Evolutionary conservation across 2,113 vertebrate species (phyloP).

Genomic region (Oenanthe oenanthe): DNA sequence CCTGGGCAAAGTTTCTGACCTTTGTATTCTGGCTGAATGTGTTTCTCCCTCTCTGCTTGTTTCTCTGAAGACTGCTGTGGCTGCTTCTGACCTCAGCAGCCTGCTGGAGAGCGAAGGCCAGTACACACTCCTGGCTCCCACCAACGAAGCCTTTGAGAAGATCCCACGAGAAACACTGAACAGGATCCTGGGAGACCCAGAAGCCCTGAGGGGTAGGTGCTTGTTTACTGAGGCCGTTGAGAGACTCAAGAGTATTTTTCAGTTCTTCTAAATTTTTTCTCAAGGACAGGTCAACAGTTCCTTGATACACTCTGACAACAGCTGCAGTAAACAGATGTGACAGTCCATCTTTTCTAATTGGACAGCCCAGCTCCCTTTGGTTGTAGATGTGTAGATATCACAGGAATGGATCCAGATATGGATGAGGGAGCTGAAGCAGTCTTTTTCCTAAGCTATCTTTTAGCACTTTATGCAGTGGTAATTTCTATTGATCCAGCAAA

Average conservation of each 20-base stretch:
- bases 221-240: neutral
- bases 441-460: neutral
- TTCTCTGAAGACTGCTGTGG: conserved; percentile 84
- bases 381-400: neutral
- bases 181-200: conserved; percentile 93
- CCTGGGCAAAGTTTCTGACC: neutral
- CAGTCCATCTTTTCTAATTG: neutral
- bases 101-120: conserved; percentile 86
- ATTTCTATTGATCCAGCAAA: neutral
- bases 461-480: neutral
- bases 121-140: conserved; percentile 93
- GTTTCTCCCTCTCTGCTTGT: neutral
- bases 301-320: neutral
- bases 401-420: neutral
- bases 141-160: conserved; percentile 94
- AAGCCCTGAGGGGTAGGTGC: conserved; percentile 87
- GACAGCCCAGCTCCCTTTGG: neutral
- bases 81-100: conserved; percentile 86
- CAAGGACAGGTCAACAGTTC: neutral
- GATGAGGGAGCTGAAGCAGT: neutral
- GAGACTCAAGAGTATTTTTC: neutral
- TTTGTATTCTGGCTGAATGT: neutral
- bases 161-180: conserved; percentile 89
- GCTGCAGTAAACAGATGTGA: neutral
- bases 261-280: neutral